Evolutionary conservation across 2,888 invertebrate genomes (phyloP).

Genomic region (Melolontha melolontha): DNA sequence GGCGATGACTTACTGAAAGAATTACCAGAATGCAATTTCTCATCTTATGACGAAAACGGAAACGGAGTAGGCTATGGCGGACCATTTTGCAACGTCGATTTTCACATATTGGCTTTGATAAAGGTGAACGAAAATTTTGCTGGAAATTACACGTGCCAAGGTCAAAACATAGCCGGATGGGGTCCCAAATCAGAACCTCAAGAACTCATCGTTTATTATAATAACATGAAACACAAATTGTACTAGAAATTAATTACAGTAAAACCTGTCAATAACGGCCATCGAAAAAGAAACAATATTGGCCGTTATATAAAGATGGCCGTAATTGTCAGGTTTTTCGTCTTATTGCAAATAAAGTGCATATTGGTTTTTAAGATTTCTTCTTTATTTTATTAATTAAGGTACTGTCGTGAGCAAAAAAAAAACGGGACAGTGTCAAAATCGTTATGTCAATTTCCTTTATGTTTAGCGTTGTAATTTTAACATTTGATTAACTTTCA

Average conservation of each 20-base stretch:
- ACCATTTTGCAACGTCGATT: constrained; percentile 86
- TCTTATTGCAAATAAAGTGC: too few relatives aligned
- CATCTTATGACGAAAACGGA: constrained; percentile 59
- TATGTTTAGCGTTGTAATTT: too few relatives aligned
- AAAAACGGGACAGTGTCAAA: too few relatives aligned
- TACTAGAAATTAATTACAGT: constrained; percentile 5
- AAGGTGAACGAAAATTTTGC: constrained; percentile 90
- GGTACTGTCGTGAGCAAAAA: too few relatives aligned
- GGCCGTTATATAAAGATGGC: too few relatives aligned
- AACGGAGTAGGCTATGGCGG: constrained; percentile 66
- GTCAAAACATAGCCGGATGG: constrained; percentile 90
- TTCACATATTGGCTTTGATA: constrained; percentile 85
- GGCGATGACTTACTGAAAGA: constrained; percentile 87
- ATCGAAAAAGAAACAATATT: too few relatives aligned
- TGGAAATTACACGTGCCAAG: constrained; percentile 94
- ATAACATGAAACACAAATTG: constrained; percentile 57
- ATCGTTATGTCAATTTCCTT: too few relatives aligned
- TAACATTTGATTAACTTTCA: too few relatives aligned
- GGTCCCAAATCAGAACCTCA: constrained; percentile 82
- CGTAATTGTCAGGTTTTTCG: too few relatives aligned
- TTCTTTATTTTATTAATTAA: too few relatives aligned
- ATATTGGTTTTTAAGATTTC: too few relatives aligned
- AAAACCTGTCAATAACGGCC: too few relatives aligned
- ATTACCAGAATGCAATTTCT: constrained; percentile 82
- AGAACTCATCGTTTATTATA: constrained; percentile 85